Evolutionary conservation across 1,140 invertebrate species (phyloP).

Genomic region (Hyposmocoma kahamanoa): DNA sequence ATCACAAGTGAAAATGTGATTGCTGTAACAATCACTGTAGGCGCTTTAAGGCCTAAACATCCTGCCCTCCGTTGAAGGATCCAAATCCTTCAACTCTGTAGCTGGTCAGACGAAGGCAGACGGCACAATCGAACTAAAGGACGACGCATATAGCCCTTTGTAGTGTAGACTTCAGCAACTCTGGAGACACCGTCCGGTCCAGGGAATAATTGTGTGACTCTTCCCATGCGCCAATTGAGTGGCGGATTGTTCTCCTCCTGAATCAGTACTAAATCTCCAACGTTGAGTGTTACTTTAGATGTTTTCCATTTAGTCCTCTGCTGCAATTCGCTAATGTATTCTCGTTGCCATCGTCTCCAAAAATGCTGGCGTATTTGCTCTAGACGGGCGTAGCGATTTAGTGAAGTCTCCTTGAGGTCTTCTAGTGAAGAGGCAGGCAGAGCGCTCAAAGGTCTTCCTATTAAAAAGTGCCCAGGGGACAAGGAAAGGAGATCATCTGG

Average conservation of each 20-base stretch:
- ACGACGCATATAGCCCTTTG: neutral
- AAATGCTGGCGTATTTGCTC: slow-evolving; percentile 18
- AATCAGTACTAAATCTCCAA: neutral
- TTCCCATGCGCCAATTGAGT: neutral
- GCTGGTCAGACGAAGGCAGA: neutral
- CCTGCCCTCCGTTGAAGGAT: neutral
- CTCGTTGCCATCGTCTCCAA: slow-evolving; percentile 19
- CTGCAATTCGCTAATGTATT: slow-evolving; percentile 19
- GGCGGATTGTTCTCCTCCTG: neutral
- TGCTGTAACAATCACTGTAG: no score
- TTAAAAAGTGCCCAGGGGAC: slow-evolving; percentile 21
- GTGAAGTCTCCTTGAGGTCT: neutral
- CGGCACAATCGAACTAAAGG: neutral
- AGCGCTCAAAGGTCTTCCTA: slow-evolving; percentile 17
- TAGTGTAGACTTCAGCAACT: neutral
- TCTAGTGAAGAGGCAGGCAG: slow-evolving; percentile 11
- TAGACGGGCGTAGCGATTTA: slow-evolving; percentile 11
- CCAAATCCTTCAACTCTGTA: neutral
- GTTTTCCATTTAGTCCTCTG: slow-evolving; percentile 12
- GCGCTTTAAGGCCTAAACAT: no score
- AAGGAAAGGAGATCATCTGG: slow-evolving; percentile 10
- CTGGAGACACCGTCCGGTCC: neutral
- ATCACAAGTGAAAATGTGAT: no score
- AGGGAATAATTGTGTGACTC: neutral
- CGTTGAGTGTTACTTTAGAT: neutral